These are phyloP conservation scores for Cichladusa arquata DNA, from an alignment of 2,113 vertebrate species.

Conservation along the genomic window DNA sequence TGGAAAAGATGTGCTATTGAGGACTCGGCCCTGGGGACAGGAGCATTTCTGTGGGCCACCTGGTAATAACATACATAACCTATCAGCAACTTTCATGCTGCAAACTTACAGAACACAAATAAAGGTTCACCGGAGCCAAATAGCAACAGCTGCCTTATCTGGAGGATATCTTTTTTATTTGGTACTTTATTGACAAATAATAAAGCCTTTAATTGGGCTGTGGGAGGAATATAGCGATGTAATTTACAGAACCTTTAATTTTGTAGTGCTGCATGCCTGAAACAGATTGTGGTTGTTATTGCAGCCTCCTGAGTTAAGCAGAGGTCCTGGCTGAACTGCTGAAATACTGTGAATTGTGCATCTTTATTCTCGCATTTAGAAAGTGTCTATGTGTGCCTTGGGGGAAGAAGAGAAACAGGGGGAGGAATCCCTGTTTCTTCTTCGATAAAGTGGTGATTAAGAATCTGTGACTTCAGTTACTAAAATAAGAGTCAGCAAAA, in stretches of 20 bases:
- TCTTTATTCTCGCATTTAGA: slow-evolving; percentile 8
- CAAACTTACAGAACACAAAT: slow-evolving; percentile 31
- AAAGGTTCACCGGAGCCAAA: slow-evolving; percentile 29
- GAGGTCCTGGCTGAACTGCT: slow-evolving; percentile 8
- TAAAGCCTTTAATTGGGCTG: slow-evolving; percentile 71
- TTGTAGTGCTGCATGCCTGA: slow-evolving; percentile 57
- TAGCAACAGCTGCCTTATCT: slow-evolving; percentile 64
- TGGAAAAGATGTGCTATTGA: background rate
- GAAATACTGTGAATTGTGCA: slow-evolving; percentile 21
- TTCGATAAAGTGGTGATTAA: background rate
- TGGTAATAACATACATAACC: slow-evolving; percentile 15
- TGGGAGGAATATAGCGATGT: slow-evolving; percentile 53
- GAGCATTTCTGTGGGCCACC: background rate
- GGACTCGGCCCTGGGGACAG: background rate
- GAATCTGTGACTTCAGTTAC: background rate
- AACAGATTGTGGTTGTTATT: slow-evolving; percentile 59
- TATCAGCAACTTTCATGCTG: slow-evolving; percentile 53
- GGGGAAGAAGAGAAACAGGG: background rate
- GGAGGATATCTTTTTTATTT: slow-evolving; percentile 59
- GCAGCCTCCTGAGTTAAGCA: slow-evolving; percentile 9
- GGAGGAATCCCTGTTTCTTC: background rate
- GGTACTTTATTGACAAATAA: slow-evolving; percentile 73
- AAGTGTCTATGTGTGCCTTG: background rate
- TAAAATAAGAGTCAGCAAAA: background rate
- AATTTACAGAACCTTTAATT: slow-evolving; percentile 73